These are phyloP conservation scores for Thelaira solivaga DNA, from an alignment of 2,888 invertebrate species.

Conservation along the genomic window DNA sequence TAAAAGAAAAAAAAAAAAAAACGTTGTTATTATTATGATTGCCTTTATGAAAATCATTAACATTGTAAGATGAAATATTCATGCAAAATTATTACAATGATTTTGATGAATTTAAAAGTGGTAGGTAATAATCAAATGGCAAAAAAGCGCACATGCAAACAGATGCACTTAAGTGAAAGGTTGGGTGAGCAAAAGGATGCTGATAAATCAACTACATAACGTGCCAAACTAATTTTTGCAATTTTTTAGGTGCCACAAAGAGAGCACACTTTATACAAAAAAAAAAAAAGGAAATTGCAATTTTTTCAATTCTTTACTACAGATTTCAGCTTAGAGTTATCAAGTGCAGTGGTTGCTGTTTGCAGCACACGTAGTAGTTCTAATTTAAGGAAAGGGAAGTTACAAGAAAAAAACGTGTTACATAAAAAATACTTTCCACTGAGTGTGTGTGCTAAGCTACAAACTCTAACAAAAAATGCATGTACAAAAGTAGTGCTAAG, in stretches of 20 bases:
- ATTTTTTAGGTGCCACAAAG: conserved; percentile 40
- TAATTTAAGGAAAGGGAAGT: neutral
- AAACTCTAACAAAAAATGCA: no score
- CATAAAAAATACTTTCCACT: no score
- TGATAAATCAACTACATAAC: conserved; percentile 24
- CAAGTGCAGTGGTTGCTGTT: neutral
- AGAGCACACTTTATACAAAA: conserved; percentile 35
- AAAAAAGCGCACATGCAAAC: neutral
- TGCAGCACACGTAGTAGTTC: neutral
- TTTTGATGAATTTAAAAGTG: conserved; percentile 9
- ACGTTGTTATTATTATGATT: neutral
- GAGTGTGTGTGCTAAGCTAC: no score
- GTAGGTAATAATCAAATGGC: neutral
- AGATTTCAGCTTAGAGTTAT: neutral
- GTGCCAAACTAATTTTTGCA: conserved; percentile 10
- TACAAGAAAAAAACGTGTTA: no score
- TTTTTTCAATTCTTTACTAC: conserved; percentile 34
- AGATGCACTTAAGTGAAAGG: neutral
- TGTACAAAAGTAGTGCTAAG: no score
- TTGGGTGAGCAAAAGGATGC: neutral
- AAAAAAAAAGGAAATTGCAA: conserved; percentile 36
- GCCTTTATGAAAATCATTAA: conserved; percentile 14
- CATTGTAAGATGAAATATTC: conserved; percentile 3
- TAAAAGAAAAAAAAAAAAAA: neutral
- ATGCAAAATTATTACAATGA: conserved; percentile 10